Conservation (phyloP, 1,140 invertebrate species). For the Trichogramma pretiosum region DNA sequence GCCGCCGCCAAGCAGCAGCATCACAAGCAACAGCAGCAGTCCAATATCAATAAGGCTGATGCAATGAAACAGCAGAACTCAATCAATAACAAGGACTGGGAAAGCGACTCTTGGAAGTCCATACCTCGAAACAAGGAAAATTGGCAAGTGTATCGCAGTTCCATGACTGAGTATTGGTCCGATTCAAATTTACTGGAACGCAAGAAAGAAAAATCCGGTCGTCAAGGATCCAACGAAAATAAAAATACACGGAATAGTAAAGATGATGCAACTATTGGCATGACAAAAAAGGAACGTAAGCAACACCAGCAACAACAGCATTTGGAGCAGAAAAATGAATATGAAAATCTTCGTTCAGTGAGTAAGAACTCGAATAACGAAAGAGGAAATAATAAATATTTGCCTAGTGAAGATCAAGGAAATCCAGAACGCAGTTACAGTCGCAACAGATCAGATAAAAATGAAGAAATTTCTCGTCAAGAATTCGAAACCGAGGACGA, state of each 20-base stretch:
- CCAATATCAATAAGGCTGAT: slow-evolving; percentile 2
- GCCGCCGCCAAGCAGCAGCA: slow-evolving; percentile 27
- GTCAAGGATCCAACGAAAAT: slow-evolving; percentile 23
- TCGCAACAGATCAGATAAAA: slow-evolving; percentile 4
- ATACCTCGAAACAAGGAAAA: slow-evolving; percentile 42
- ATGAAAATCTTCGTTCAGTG: slow-evolving; percentile 11
- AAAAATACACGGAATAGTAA: slow-evolving; percentile 27
- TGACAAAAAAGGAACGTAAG: slow-evolving; percentile 25
- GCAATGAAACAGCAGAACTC: slow-evolving; percentile 1
- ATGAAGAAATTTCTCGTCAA: slow-evolving; percentile 11
- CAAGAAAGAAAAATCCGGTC: slow-evolving; percentile 25
- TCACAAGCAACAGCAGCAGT: slow-evolving; percentile 22
- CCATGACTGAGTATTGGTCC: slow-evolving; percentile 45
- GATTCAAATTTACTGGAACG: slow-evolving; percentile 29
- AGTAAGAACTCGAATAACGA: slow-evolving; percentile 16
- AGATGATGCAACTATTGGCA: slow-evolving; percentile 14
- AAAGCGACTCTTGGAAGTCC: slow-evolving; percentile 44
- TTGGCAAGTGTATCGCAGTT: slow-evolving; percentile 45
- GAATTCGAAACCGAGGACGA: slow-evolving; percentile 38
- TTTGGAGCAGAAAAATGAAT: slow-evolving; percentile 21
- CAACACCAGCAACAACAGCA: slow-evolving; percentile 2
- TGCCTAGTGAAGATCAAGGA: slow-evolving; percentile 18
- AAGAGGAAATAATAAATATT: slow-evolving; percentile 17
- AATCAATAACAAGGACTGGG: slow-evolving; percentile 34
- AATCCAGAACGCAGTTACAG: slow-evolving; percentile 6